These are phyloP conservation scores for Psettodes erumei DNA, from an alignment of 2,113 vertebrate species.

Conservation along the genomic window DNA sequence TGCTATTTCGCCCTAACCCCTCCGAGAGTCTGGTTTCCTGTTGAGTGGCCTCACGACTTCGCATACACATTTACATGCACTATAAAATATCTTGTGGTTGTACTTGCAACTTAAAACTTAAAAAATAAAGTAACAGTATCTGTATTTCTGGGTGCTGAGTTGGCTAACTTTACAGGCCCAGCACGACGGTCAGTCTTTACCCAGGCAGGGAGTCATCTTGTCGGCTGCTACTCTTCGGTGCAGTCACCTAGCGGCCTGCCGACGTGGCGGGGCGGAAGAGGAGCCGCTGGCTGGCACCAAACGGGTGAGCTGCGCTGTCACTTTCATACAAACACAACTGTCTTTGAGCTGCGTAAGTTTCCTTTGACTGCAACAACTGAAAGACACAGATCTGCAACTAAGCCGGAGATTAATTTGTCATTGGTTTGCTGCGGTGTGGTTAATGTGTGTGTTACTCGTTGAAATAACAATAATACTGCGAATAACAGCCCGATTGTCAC, in stretches of 20 bases:
- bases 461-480: not conserved
- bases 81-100: too few relatives aligned
- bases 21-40: not conserved
- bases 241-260: constrained; percentile 72
- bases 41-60: too few relatives aligned
- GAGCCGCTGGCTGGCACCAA: constrained; percentile 62
- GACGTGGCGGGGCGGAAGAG: constrained; percentile 86
- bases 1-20: not conserved
- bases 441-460: not conserved
- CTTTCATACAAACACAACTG: constrained; percentile 51
- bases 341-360: constrained; percentile 26
- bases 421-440: not conserved
- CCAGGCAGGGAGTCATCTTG: constrained; percentile 48
- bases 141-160: too few relatives aligned
- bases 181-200: not conserved
- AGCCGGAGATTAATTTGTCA: not conserved
- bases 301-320: constrained; percentile 77
- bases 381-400: too few relatives aligned
- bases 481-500: constrained; percentile 45
- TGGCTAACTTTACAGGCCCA: too few relatives aligned
- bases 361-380: not conserved
- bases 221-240: constrained; percentile 38
- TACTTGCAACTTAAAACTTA: too few relatives aligned
- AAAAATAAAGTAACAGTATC: too few relatives aligned
- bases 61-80: too few relatives aligned